Evolutionary conservation across 1,140 invertebrate species (phyloP).

Genomic region (Drosophila tropicalis): DNA sequence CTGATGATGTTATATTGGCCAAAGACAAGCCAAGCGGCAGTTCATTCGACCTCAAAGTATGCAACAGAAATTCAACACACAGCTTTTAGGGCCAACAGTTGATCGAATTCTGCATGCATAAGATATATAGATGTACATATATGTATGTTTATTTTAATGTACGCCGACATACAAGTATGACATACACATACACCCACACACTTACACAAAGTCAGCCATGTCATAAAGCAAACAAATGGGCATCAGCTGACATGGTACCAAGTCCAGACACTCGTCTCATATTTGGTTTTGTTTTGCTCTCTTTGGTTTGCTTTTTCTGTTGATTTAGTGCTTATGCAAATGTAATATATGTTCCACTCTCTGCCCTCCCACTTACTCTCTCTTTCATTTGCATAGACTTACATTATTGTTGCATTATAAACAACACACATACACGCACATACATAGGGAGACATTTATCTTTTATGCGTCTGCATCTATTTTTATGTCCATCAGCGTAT

Average conservation of each 20-base stretch:
- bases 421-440: slow-evolving; percentile 50
- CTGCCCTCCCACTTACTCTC: slow-evolving; percentile 15
- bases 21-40: neutral
- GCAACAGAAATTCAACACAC: slow-evolving; percentile 37
- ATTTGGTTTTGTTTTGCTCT: slow-evolving; percentile 22
- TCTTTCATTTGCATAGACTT: slow-evolving; percentile 66
- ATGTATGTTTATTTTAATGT: slow-evolving; percentile 33
- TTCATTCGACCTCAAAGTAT: slow-evolving; percentile 32
- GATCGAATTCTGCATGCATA: slow-evolving; percentile 29
- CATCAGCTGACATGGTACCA: slow-evolving; percentile 41
- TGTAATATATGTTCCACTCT: slow-evolving; percentile 60
- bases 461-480: slow-evolving; percentile 49
- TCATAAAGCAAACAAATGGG: slow-evolving; percentile 61
- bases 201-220: slow-evolving; percentile 15
- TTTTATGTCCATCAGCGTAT: slow-evolving; percentile 53
- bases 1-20: neutral
- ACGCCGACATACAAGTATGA: slow-evolving; percentile 15
- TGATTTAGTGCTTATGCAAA: slow-evolving; percentile 81
- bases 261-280: slow-evolving; percentile 5
- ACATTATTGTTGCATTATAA: slow-evolving; percentile 78
- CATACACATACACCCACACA: slow-evolving; percentile 29
- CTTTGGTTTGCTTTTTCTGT: slow-evolving; percentile 61
- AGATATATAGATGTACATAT: neutral
- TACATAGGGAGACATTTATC: slow-evolving; percentile 40
- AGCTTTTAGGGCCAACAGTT: slow-evolving; percentile 10